These are phyloP conservation scores for Actinia tenebrosa DNA, from an alignment of 64 coral and sea anemone species.

Conservation along the genomic window DNA sequence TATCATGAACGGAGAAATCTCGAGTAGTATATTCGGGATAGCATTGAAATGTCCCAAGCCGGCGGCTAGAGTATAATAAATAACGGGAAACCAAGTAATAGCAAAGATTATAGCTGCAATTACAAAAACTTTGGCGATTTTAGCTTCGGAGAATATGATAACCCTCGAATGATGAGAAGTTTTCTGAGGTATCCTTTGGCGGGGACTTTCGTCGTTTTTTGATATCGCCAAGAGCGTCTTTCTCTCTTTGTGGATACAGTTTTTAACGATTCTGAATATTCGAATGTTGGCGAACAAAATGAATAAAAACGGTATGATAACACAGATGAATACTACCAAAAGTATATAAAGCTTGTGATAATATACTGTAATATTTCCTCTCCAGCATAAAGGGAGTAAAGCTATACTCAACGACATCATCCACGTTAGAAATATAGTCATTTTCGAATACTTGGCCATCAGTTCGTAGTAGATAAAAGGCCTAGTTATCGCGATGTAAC, in stretches of 20 bases:
- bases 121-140: slow-evolving; percentile 47
- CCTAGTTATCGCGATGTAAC: slow-evolving; percentile 42
- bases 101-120: slow-evolving; percentile 37
- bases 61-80: slow-evolving; percentile 36
- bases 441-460: slow-evolving; percentile 31
- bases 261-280: slow-evolving; percentile 42
- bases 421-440: slow-evolving; percentile 29
- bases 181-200: not conserved
- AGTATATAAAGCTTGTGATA: slow-evolving; percentile 33
- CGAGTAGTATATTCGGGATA: slow-evolving; percentile 24
- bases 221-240: not conserved
- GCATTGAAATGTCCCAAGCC: not conserved
- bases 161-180: not conserved
- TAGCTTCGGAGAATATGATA: slow-evolving; percentile 45
- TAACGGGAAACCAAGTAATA: slow-evolving; percentile 45
- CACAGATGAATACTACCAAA: slow-evolving; percentile 28
- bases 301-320: slow-evolving; percentile 30
- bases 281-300: slow-evolving; percentile 54
- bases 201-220: not conserved
- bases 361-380: slow-evolving; percentile 19
- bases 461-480: slow-evolving; percentile 37
- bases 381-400: slow-evolving; percentile 32
- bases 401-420: slow-evolving; percentile 28
- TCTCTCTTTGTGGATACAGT: slow-evolving; percentile 31
- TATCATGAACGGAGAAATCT: slow-evolving; percentile 39